These are phyloP conservation scores for Caiman crocodilus DNA, from an alignment of 2,797 vertebrate genomes.

Conservation along the genomic window DNA sequence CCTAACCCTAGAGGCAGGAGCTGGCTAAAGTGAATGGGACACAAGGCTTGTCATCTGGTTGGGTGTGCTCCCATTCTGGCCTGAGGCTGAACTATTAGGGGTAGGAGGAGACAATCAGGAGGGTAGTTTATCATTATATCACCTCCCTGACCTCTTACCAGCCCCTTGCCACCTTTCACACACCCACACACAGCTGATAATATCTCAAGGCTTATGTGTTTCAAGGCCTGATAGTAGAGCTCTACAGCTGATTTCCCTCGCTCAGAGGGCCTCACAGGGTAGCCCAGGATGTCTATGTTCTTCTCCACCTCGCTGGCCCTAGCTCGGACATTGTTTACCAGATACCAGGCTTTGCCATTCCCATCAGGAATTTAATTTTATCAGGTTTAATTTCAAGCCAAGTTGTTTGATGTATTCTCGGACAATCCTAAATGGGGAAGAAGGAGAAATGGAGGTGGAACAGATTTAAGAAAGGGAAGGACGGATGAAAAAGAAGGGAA, in stretches of 20 bases:
- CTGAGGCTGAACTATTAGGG: no score
- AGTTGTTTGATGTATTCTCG: background rate
- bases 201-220: background rate
- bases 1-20: no score
- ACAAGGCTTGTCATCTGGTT: no score
- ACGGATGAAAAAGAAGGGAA: background rate
- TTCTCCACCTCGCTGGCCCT: background rate
- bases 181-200: no score
- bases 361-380: background rate
- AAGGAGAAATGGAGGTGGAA: background rate
- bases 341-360: background rate
- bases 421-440: background rate
- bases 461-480: no score
- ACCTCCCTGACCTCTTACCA: no score
- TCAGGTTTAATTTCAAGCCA: background rate
- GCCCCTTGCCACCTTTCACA: no score
- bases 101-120: no score
- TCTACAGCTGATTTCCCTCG: background rate
- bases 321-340: background rate
- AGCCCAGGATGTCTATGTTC: background rate
- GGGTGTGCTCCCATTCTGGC: no score
- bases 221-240: background rate
- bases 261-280: background rate
- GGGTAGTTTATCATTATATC: no score
- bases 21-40: no score